phyloP scores from a whole-genome alignment of 2,888 invertebrate genomes.

The Coremacera marginata region DNA sequence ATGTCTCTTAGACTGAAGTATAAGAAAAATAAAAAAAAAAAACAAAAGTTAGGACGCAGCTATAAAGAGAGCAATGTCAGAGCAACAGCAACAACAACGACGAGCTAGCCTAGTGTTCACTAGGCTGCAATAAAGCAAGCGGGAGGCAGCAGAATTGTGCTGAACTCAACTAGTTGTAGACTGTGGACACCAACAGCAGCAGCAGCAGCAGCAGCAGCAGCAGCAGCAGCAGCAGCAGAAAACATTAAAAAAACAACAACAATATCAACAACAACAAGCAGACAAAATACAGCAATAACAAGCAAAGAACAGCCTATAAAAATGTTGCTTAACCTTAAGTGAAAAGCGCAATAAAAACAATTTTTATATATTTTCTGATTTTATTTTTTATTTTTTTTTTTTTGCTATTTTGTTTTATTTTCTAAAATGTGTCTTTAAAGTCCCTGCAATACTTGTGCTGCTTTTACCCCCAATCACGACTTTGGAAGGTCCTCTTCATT shows the following conservation, averaged over 20 bases:
- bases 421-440: neutral
- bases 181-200: constrained; percentile 43
- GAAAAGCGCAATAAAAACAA: constrained; percentile 36
- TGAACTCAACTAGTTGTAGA: neutral
- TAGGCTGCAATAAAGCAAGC: too few species aligned
- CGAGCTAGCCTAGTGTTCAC: neutral
- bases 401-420: neutral
- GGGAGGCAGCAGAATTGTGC: too few species aligned
- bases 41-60: neutral
- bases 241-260: constrained; percentile 36
- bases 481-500: neutral
- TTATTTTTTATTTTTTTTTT: constrained; percentile 25
- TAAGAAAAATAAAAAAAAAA: constrained; percentile 31
- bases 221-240: constrained; percentile 45
- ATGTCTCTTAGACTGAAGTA: constrained; percentile 51
- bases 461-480: neutral
- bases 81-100: constrained; percentile 1
- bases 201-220: constrained; percentile 46
- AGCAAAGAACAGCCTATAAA: constrained; percentile 50
- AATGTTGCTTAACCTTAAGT: constrained; percentile 47
- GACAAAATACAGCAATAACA: constrained; percentile 45
- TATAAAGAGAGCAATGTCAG: too few species aligned
- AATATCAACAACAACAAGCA: constrained; percentile 35
- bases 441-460: neutral
- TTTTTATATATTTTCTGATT: constrained; percentile 21